phyloP scores from a whole-genome alignment of 2,888 invertebrate species.

The Limenitis camilla region DNA sequence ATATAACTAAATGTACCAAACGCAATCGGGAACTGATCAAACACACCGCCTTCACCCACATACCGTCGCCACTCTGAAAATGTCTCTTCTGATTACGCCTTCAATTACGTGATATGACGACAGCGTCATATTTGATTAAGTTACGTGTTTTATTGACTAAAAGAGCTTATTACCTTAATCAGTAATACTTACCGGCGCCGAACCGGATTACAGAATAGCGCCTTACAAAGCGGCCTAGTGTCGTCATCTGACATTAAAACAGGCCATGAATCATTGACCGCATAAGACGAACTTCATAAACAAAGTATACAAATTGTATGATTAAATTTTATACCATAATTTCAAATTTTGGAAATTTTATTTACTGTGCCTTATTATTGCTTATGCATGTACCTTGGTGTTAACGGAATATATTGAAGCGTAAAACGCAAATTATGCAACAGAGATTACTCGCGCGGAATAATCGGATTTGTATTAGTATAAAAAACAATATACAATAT shows the following conservation, averaged over 20 bases:
- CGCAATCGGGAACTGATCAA: conserved; percentile 59
- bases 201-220: conserved; percentile 44
- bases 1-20: conserved; percentile 27
- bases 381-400: conserved; percentile 7
- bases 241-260: conserved; percentile 46
- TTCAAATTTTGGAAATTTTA: neutral
- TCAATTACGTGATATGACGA: conserved; percentile 63
- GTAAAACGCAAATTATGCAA: conserved; percentile 22
- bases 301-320: conserved; percentile 16
- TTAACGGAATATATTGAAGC: conserved; percentile 28
- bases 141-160: conserved; percentile 71
- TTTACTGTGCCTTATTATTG: neutral
- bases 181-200: conserved; percentile 51
- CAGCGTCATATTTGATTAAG: conserved; percentile 71
- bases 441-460: conserved; percentile 9
- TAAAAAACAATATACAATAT: conserved; percentile 1
- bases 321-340: conserved; percentile 15
- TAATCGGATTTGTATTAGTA: neutral
- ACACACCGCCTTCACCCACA: conserved; percentile 42
- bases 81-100: no score
- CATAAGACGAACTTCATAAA: conserved; percentile 17
- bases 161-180: conserved; percentile 70
- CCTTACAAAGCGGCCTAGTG: conserved; percentile 34
- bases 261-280: conserved; percentile 46
- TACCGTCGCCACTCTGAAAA: conserved; percentile 29